These are phyloP conservation scores for Gastrophysa polygoni DNA, from an alignment of 2,888 invertebrate species.

Conservation along the genomic window DNA sequence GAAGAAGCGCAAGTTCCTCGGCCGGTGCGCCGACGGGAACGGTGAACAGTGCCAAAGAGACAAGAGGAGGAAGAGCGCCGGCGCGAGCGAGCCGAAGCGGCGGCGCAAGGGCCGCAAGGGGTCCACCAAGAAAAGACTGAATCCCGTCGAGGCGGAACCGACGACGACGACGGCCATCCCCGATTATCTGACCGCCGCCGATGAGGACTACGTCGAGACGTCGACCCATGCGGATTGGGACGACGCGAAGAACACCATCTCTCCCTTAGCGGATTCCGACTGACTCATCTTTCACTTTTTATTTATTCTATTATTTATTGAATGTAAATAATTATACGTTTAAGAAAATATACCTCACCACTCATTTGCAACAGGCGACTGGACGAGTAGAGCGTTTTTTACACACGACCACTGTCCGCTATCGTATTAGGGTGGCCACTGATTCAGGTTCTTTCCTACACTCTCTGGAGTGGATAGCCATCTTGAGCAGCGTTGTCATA, in stretches of 20 bases:
- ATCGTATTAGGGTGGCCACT: neutral
- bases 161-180: slow-evolving; percentile 59
- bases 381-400: neutral
- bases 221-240: slow-evolving; percentile 57
- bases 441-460: too few species aligned
- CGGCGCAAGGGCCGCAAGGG: slow-evolving; percentile 60
- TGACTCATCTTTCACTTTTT: slow-evolving; percentile 51
- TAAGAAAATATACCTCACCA: slow-evolving; percentile 54
- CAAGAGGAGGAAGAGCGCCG: slow-evolving; percentile 46
- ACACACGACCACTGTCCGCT: neutral
- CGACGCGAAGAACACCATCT: slow-evolving; percentile 37
- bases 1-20: slow-evolving; percentile 58
- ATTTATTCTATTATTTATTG: slow-evolving; percentile 60
- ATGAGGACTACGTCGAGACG: slow-evolving; percentile 57
- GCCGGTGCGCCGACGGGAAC: slow-evolving; percentile 46
- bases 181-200: slow-evolving; percentile 59
- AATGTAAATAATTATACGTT: slow-evolving; percentile 55
- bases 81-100: slow-evolving; percentile 52
- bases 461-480: too few species aligned
- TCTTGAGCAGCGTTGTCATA: too few species aligned
- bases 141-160: slow-evolving; percentile 51
- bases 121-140: slow-evolving; percentile 59
- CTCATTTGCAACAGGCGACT: slow-evolving; percentile 16
- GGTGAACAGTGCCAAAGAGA: slow-evolving; percentile 58
- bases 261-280: slow-evolving; percentile 49